A percentile compares a stretch with the other conserved stretches of the same genome.
Evolutionary conservation across 2,113 vertebrate species (phyloP).

Genomic region (Oncorhynchus masou): DNA sequence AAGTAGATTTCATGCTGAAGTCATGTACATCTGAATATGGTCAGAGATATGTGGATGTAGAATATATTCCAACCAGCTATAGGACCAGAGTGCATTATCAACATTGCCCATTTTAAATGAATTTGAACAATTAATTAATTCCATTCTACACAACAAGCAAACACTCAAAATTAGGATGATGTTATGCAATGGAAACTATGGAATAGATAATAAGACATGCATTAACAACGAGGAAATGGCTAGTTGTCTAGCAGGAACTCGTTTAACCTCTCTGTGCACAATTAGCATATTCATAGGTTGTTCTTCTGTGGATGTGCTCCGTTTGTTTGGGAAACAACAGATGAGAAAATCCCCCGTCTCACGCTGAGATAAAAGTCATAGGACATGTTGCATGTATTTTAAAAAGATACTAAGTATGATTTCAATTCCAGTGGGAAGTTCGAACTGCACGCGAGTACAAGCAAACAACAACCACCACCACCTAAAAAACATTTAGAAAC

Average conservation of each 20-base stretch:
- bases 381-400: conserved; percentile 15
- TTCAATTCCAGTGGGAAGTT: conserved; percentile 10
- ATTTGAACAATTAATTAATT: neutral
- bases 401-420: conserved; percentile 2
- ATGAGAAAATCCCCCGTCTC: conserved; percentile 22
- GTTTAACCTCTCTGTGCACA: conserved; percentile 29
- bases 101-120: too few species aligned
- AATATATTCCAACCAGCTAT: too few species aligned
- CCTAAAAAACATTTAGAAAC: conserved; percentile 1
- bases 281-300: conserved; percentile 41
- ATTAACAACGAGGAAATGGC: neutral
- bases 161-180: neutral
- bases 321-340: conserved; percentile 46
- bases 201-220: neutral
- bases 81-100: too few species aligned
- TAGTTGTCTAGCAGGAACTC: conserved; percentile 12
- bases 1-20: too few species aligned
- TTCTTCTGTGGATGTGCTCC: conserved; percentile 20
- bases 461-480: neutral
- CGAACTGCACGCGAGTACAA: conserved; percentile 10
- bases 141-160: neutral
- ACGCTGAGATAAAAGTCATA: conserved; percentile 31
- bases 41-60: too few species aligned
- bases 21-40: too few species aligned
- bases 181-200: neutral